Base-by-base conservation (phyloP, 2,888 invertebrate genomes). In the Harpagoxenus sublaevis region DNA sequence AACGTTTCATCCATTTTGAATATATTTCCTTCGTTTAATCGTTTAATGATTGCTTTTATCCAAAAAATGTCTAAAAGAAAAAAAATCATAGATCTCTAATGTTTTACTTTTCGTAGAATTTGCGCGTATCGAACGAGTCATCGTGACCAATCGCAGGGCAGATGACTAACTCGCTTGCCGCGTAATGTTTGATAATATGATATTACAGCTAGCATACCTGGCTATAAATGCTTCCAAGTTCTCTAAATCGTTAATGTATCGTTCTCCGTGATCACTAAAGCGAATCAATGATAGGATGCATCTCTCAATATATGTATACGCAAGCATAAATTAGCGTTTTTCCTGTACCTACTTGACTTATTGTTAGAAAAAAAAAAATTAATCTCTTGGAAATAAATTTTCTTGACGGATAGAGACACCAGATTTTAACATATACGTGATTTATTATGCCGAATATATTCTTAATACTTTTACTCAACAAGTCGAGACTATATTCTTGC, bases 141-240 rank as follows among this genome's bases (percentile, higher is more conserved):
- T 23, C 28, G 3, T 62, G 45, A 35, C 23, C 35, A 62, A 62
- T 74, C 0, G 31, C 60, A 31, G 31, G 3, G 5, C 15, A 57
- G 42, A 75, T 63, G 63, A 75, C 63, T 77, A 77, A 77, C 15
- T 35, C 48, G 4, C 3, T 60, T n/a, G 18, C 12, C 31, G 31
- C 12, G 23, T 35, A 75, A 62, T 12, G 28, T 74, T 74, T 45
- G 2, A 1, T 74, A 48, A 23, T 35, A 23, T 35, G 48, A 63
- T 53, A 63, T 51, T 53, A 31, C 5, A 6, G 10, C 15, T 3
- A 6, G 10, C 15, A 39, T 23, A 77, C 12, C 23, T 77, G 8
- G 31, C 9, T 9, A 23, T 51, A 75, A 51, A 48, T 75, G 15
- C 23, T 48, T 15, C 1, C 15, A 15, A 9, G 23, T 51, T 62